These are phyloP conservation scores for Xanthorhoe designata DNA, from an alignment of 2,888 invertebrate species.

Conservation along the genomic window DNA sequence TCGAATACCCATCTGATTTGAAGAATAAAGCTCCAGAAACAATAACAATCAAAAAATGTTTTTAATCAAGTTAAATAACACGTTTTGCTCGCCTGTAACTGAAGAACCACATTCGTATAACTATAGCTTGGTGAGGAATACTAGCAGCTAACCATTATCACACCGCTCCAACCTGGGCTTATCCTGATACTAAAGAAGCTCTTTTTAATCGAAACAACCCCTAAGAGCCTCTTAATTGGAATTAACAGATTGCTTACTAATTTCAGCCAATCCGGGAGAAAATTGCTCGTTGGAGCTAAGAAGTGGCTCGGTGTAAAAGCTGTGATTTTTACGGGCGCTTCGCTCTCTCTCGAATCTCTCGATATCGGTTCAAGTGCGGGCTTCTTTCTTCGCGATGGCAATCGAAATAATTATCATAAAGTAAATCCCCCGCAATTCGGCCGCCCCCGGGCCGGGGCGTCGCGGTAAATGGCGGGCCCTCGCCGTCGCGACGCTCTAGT, in stretches of 20 bases:
- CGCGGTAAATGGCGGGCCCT: constrained; percentile 73
- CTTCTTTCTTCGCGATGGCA: constrained; percentile 76
- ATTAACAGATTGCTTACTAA: constrained; percentile 61
- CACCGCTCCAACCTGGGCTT: constrained; percentile 34
- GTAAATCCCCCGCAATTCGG: constrained; percentile 82
- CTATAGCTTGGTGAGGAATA: constrained; percentile 22
- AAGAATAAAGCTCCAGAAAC: no score
- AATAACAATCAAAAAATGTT: neutral
- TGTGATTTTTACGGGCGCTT: constrained; percentile 72
- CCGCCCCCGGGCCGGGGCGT: constrained; percentile 68
- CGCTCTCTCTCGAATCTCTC: constrained; percentile 55
- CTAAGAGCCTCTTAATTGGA: constrained; percentile 56
- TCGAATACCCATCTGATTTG: no score
- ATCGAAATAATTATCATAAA: constrained; percentile 84
- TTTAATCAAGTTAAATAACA: neutral
- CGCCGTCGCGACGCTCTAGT: constrained; percentile 57
- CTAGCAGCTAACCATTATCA: constrained; percentile 39
- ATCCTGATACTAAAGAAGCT: constrained; percentile 46
- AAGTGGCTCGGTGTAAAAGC: constrained; percentile 62
- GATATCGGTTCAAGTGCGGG: constrained; percentile 67
- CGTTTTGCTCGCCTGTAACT: constrained; percentile 7
- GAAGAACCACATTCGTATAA: constrained; percentile 3
- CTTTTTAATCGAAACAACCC: constrained; percentile 50
- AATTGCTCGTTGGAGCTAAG: constrained; percentile 62
- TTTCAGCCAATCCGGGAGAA: constrained; percentile 63